Base-by-base conservation (phyloP, 2,113 vertebrate species). In the Neotoma lepida region DNA sequence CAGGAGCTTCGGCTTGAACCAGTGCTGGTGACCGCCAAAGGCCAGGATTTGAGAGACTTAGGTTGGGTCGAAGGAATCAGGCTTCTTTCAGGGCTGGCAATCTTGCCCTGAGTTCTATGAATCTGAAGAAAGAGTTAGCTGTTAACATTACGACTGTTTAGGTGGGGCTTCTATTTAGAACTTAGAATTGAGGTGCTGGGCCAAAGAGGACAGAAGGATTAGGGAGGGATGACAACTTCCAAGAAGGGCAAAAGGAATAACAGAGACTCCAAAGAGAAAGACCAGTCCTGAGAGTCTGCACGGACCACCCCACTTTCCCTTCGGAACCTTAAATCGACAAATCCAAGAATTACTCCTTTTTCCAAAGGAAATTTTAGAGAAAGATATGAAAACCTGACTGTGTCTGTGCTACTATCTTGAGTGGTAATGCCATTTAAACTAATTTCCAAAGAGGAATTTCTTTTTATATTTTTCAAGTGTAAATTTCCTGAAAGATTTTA, bases 341-440 rank as follows among this genome's bases (percentile, higher is more conserved):
- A 64, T 80, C 26, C 18, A 86, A 86, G 41, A 82, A 77, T 35
- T 77, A 78, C 4, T 39, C 13, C 44, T 49, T 74, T 89, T 76
- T 71, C 73, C 41, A 95, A 91, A 87, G 13, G 63, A 87, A 91
- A 64, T 85, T 86, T 90, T 66, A 90, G 26, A 70, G 71, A 94
- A 28, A 82, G 64, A 82, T 82, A 13, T 73, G 33, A 95, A 94
- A 86, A 84, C 49, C 26, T 63, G 12, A 66, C 33, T 46, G 39
- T n/a, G 4, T 17, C 3, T 66, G 2, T 71, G 56, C 46, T n/a
- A 76, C 76, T 30, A 41, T 41, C 51, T 33, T 71, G 58, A n/a
- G 41, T 84, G 54, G 54, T 41, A 88, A 86, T 33, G 15, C 6
- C 87, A 92, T 82, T 88, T 30, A 94, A 54, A 71, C n/a, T 51